Base-by-base conservation (phyloP, 2,113 vertebrate genomes). In the Myiozetetes cayanensis region DNA sequence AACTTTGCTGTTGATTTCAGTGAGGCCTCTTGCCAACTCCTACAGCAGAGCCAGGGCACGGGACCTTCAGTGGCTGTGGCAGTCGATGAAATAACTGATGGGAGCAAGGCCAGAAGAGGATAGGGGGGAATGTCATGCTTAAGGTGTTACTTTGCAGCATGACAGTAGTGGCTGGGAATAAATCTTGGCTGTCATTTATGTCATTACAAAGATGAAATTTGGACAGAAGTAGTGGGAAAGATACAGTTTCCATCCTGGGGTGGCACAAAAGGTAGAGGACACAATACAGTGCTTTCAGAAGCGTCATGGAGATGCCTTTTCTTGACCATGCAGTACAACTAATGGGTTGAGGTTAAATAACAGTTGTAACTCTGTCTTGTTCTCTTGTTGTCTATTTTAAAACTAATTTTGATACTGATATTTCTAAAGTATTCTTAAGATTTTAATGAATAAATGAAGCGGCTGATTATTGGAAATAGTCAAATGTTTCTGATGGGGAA, bases 221-320 rank as follows among this genome's bases (percentile, higher is more conserved):
- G 20, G 20, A 3, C 19, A 58, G 14, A 63, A 94, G 27, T 47
- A 12, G 6, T 8, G 24, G n/a, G 30, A 39, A 55, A 66, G 20
- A n/a, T 62, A 14, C 2, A 28, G 17, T 5, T 53, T 70, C 33
- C 12, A 17, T 43, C 24, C 22, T 72, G 44, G 35, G 0, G 0
- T 4, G 30, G 19, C 41, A 12, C 22, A 52, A 68, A 71, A 43
- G 2, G 5, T 33, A 2, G 46, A 52, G 46, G 30, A 53, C 28
- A 7, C 3, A 7, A 16, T 6, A 9, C 23, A 43, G 5, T 24
- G 4, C 19, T 75, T 63, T 49, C 43, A 78, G 50, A 65, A 74
- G 10, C 8, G 8, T 12, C 18, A 24, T 18, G 9, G 23, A 52
- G 13, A 22, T 68, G 24, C 4, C 6, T 46, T 70, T 47, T 56